Evolutionary conservation across 2,797 vertebrate genomes (phyloP).

Genomic region (Sus cebifrons): DNA sequence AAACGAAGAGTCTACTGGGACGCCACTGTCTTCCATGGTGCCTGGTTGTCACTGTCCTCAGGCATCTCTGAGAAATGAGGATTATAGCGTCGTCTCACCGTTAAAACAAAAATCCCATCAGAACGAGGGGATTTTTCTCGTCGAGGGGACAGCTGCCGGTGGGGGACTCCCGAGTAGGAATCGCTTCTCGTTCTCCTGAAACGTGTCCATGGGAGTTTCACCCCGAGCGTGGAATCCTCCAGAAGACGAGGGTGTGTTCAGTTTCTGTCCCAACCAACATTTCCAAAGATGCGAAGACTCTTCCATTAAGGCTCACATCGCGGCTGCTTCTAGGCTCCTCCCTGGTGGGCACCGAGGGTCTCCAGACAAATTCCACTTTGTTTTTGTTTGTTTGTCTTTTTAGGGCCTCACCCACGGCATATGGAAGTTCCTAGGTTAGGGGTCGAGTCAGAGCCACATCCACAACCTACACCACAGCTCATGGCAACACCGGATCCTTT

Average conservation of each 20-base stretch:
- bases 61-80: not conserved
- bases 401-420: no score
- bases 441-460: no score
- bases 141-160: not conserved
- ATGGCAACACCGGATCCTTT: no score
- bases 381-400: no score
- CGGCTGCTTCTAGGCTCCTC: rapidly evolving
- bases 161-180: not conserved
- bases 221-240: not conserved
- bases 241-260: not conserved
- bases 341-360: not conserved
- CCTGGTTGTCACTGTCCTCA: not conserved
- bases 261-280: not conserved
- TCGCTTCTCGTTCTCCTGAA: not conserved
- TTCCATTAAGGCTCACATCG: rapidly evolving
- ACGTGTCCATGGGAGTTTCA: not conserved
- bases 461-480: no score
- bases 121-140: not conserved
- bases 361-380: not conserved
- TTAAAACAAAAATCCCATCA: slow-evolving; percentile 51
- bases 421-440: no score
- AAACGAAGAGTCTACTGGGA: not conserved
- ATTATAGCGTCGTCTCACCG: no score
- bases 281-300: not conserved
- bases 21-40: rapidly evolving